Evolutionary conservation across 2,113 vertebrate genomes (phyloP).

Genomic region (Asarcornis scutulata): DNA sequence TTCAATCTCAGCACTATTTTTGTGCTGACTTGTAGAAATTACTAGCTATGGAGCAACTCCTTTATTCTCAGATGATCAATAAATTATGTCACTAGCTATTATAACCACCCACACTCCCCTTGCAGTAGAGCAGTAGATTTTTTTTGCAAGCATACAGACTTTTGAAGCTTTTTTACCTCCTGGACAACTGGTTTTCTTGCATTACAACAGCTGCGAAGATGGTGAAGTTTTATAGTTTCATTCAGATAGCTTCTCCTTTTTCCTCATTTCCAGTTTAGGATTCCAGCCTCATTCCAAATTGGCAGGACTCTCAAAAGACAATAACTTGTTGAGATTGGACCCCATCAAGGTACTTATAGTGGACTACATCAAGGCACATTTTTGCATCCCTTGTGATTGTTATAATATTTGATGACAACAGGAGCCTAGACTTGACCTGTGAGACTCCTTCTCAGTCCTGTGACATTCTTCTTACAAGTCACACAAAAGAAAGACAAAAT

Average conservation of each 20-base stretch:
- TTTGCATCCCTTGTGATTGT: not conserved
- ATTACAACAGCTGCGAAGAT: not conserved
- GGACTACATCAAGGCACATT: not conserved
- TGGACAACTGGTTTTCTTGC: not conserved
- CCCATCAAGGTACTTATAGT: not conserved
- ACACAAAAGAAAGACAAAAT: not conserved
- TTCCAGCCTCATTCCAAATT: conserved; percentile 1
- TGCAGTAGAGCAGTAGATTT: not conserved
- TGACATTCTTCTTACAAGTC: not conserved
- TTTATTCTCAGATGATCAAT: conserved; percentile 32
- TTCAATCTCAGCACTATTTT: conserved; percentile 46
- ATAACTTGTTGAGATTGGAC: not conserved
- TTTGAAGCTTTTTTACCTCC: not conserved
- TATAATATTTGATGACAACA: not conserved
- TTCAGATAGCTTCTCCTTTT: conserved; percentile 8
- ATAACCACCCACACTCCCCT: not conserved
- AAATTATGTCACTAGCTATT: conserved; percentile 7
- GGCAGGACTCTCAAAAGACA: not conserved
- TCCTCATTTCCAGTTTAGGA: not conserved
- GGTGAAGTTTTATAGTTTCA: not conserved
- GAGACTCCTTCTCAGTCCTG: not conserved
- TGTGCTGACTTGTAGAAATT: conserved; percentile 35
- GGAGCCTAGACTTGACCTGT: not conserved
- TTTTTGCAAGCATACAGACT: not conserved
- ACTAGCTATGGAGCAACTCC: not conserved